Conservation (phyloP, 2,888 invertebrate species). For the Chaetogeoica ovagalla region DNA sequence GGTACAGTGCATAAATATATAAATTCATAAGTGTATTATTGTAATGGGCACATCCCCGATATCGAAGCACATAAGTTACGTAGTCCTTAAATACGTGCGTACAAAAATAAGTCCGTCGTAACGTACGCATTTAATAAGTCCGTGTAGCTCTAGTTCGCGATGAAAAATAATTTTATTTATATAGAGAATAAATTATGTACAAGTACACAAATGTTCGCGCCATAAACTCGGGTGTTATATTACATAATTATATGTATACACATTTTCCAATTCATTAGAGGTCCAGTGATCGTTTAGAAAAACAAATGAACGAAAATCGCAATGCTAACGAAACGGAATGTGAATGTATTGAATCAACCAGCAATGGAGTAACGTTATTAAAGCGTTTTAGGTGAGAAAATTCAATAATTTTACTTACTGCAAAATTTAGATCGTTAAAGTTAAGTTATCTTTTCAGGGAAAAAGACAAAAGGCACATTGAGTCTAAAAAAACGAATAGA, state of each 20-base stretch:
- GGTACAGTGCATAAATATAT: too few relatives aligned
- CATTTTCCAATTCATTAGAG: background rate
- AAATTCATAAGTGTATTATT: too few relatives aligned
- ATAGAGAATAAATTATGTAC: too few relatives aligned
- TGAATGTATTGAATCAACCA: background rate
- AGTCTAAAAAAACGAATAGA: slow-evolving; percentile 14
- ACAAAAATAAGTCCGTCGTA: too few relatives aligned
- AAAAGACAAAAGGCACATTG: slow-evolving; percentile 1
- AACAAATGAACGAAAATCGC: background rate
- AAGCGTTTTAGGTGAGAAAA: slow-evolving; percentile 21
- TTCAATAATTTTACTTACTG: background rate
- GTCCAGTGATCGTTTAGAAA: background rate
- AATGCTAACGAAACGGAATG: background rate
- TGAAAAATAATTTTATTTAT: too few relatives aligned
- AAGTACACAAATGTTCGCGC: too few relatives aligned
- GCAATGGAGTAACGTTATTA: background rate
- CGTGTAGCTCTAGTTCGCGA: too few relatives aligned
- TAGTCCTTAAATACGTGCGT: too few relatives aligned
- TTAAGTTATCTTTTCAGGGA: background rate
- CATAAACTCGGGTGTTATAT: too few relatives aligned
- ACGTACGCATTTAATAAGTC: too few relatives aligned
- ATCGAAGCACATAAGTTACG: too few relatives aligned
- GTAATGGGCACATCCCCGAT: too few relatives aligned
- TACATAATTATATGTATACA: background rate
- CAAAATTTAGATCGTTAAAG: background rate